Evolutionary conservation across 2,113 vertebrate species (phyloP).

Genomic region (Dolichotis patagonum): DNA sequence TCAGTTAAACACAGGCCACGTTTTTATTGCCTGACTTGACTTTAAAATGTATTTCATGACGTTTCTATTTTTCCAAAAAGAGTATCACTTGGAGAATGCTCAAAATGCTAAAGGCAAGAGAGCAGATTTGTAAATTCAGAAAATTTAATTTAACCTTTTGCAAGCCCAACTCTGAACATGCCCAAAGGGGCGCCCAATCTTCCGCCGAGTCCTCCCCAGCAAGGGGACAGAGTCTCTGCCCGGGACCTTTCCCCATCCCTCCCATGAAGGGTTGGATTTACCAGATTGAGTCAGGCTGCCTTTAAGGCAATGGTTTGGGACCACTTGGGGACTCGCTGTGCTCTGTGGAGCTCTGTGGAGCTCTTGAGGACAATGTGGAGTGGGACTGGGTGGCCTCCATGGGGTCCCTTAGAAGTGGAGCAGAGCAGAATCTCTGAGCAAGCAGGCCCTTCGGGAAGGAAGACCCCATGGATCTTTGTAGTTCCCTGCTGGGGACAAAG

Average conservation of each 20-base stretch:
- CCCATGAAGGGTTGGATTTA: neutral
- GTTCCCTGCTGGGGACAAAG: neutral
- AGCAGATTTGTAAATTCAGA: neutral
- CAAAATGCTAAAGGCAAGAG: neutral
- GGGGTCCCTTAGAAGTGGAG: neutral
- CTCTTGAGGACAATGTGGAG: neutral
- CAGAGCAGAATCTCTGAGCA: neutral
- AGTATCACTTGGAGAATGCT: slow-evolving; percentile 30
- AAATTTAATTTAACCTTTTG: neutral
- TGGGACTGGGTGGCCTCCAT: no score
- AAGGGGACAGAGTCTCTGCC: neutral
- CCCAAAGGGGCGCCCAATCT: neutral
- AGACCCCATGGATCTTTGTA: neutral
- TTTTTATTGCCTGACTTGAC: neutral
- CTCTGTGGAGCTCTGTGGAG: neutral
- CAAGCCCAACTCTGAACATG: neutral
- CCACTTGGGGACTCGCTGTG: neutral
- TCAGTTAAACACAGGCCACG: neutral
- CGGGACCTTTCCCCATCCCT: neutral
- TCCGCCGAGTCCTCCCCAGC: neutral
- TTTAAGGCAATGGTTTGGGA: neutral
- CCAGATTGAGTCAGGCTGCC: neutral
- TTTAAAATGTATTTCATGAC: neutral
- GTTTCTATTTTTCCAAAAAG: neutral
- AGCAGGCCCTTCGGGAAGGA: neutral